A percentile compares a stretch with the other conserved stretches of the same genome.
These are phyloP conservation scores for Cotesia chilonis DNA, from an alignment of 1,140 invertebrate species.

Conservation along the genomic window DNA sequence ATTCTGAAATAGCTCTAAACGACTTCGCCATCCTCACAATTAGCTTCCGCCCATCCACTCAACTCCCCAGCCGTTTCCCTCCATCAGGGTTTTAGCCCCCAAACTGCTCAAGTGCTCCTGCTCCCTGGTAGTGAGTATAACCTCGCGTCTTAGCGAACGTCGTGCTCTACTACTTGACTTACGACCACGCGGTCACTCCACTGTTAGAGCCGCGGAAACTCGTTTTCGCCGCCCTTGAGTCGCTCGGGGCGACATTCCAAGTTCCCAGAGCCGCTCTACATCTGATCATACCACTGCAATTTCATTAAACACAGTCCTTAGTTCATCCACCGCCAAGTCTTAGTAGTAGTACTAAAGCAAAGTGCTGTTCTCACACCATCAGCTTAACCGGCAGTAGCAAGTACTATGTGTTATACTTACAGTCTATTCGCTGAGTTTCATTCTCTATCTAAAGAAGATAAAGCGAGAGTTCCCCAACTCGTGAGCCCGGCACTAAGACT, in stretches of 20 bases:
- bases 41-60: conserved; percentile 32
- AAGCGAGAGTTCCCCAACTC: conserved; percentile 34
- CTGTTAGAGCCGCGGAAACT: conserved; percentile 22
- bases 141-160: neutral
- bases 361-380: conserved; percentile 5
- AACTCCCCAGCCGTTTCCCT: no score
- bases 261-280: neutral
- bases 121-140: no score
- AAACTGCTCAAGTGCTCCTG: neutral
- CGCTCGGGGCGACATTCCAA: conserved; percentile 7
- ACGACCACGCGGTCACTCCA: conserved; percentile 26
- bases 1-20: conserved; percentile 32
- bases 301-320: neutral
- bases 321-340: neutral
- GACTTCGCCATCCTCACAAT: conserved; percentile 34
- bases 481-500: conserved; percentile 19
- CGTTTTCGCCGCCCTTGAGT: conserved; percentile 27
- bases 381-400: conserved; percentile 2
- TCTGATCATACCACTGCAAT: conserved; percentile 10
- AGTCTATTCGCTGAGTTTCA: conserved; percentile 26
- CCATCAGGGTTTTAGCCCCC: no score
- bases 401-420: no score
- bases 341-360: neutral
- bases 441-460: conserved; percentile 37
- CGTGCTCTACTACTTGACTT: conserved; percentile 17